Base-by-base conservation (phyloP, 2,888 invertebrate genomes). In the Notodonta dromedarius region DNA sequence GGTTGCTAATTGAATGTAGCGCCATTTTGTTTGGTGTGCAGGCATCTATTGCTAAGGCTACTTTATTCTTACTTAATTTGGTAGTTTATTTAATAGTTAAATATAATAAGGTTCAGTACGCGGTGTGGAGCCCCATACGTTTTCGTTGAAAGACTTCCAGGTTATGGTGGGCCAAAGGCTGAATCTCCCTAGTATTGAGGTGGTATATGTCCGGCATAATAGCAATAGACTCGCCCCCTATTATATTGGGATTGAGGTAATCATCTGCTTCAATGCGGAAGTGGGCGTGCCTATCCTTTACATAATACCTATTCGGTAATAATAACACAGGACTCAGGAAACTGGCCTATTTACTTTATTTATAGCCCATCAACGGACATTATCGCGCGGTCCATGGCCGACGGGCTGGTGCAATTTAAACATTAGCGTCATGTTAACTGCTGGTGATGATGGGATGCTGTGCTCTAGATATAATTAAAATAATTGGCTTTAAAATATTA, bases 341-440 rank as follows among this genome's bases (percentile, higher is more conserved):
- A 80, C 72, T 69, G 73, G 79, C 80, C 88, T 85, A 82, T 85
- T 84, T 79, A 77, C 74, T 73, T 84, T 86, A 88, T 87, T 87
- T 87, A 88, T 80, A 84, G 73, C 72, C 69, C 75, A n/a, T 6
- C 46, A 46, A n/a, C 7, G 46, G n/a, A n/a, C n/a, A 46, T 46
- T n/a, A 46, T n/a, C 5, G 46, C n/a, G 12, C 46, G 46, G 42
- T 11, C 42, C 9, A 42, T 42, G 1, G 12, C 42, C 9, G 42
- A 42, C 70, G 73, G 77, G 80, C 81, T 80, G 81, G 77, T 67
- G 65, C 62, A 64, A 71, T 67, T 13, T n/a, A 46, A 46, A 46
- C 46, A 46, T 46, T 46, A 46, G n/a, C 46, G 2, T 4, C 13
- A 16, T 50, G 50, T 50, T 16, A 50, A 50, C 16, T 14, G 50